These are phyloP conservation scores for Palaemon carinicauda DNA, from an alignment of 1,140 invertebrate genomes.

Conservation along the genomic window DNA sequence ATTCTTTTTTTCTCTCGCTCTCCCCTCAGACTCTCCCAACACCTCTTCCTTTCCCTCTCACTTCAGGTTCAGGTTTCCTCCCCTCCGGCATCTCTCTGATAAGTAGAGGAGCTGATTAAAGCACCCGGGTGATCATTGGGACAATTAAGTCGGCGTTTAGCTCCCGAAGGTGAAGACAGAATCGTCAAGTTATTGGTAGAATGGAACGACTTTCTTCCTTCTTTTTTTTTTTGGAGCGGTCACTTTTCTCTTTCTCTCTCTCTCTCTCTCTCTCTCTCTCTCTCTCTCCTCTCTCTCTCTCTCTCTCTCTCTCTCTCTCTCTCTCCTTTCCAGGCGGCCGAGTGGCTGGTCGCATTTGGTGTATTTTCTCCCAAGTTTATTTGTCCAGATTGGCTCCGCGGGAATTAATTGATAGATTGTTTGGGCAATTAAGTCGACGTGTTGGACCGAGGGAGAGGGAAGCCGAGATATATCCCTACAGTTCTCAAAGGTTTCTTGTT, in stretches of 20 bases:
- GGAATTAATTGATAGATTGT: slow-evolving; percentile 47
- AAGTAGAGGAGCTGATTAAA: slow-evolving; percentile 50
- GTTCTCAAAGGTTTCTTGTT: not conserved
- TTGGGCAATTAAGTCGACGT: slow-evolving; percentile 47
- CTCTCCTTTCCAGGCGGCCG: not conserved
- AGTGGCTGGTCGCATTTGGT: slow-evolving; percentile 20
- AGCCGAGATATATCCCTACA: not conserved
- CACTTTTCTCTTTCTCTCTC: not conserved
- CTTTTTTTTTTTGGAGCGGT: not conserved
- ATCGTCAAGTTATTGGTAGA: slow-evolving; percentile 6
- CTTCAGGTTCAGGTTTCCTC: slow-evolving; percentile 16
- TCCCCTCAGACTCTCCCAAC: not conserved
- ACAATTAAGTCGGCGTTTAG: slow-evolving; percentile 34
- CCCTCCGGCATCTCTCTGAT: slow-evolving; percentile 29
- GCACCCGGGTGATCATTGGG: slow-evolving; percentile 18
- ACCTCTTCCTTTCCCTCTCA: not conserved
- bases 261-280: not conserved
- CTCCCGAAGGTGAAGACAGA: not conserved
- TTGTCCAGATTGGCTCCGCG: slow-evolving; percentile 26
- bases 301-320: not conserved
- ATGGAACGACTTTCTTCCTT: not conserved
- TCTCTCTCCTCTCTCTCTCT: slow-evolving; percentile 1
- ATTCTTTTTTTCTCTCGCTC: not conserved
- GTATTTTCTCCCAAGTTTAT: slow-evolving; percentile 34
- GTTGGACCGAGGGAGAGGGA: slow-evolving; percentile 18